Conservation (phyloP, 2,888 invertebrate genomes). For the Mayetiola destructor region DNA sequence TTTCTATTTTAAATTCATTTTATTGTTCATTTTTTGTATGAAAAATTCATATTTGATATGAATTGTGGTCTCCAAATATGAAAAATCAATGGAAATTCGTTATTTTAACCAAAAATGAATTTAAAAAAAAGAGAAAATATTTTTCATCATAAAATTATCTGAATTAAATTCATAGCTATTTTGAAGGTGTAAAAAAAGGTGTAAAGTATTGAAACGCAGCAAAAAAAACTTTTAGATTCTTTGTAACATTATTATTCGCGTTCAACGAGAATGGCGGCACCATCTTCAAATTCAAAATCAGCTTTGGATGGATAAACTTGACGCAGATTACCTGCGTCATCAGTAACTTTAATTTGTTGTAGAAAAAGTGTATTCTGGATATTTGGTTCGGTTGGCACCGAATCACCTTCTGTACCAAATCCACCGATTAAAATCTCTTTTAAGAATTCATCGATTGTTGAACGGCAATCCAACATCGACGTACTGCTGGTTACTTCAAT, state of each 20-base stretch:
- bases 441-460: conserved; percentile 51
- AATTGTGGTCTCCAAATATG: too few relatives aligned
- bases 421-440: conserved; percentile 47
- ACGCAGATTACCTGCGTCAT: conserved; percentile 53
- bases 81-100: too few relatives aligned
- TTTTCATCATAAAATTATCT: too few relatives aligned
- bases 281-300: conserved; percentile 39
- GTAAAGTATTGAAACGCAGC: too few relatives aligned
- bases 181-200: too few relatives aligned
- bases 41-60: too few relatives aligned
- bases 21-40: too few relatives aligned
- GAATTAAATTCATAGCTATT: too few relatives aligned
- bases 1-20: too few relatives aligned
- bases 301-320: conserved; percentile 65
- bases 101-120: too few relatives aligned
- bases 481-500: conserved; percentile 62
- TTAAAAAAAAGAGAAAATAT: too few relatives aligned
- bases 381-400: conserved; percentile 6
- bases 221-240: too few relatives aligned
- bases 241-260: conserved; percentile 6
- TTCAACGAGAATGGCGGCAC: background rate
- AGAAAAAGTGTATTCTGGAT: conserved; percentile 34
- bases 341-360: conserved; percentile 56
- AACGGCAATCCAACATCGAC: conserved; percentile 48
- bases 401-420: conserved; percentile 22